Conservation (phyloP, 2,888 invertebrate genomes). For the Gastracanthus pulcherrimus region DNA sequence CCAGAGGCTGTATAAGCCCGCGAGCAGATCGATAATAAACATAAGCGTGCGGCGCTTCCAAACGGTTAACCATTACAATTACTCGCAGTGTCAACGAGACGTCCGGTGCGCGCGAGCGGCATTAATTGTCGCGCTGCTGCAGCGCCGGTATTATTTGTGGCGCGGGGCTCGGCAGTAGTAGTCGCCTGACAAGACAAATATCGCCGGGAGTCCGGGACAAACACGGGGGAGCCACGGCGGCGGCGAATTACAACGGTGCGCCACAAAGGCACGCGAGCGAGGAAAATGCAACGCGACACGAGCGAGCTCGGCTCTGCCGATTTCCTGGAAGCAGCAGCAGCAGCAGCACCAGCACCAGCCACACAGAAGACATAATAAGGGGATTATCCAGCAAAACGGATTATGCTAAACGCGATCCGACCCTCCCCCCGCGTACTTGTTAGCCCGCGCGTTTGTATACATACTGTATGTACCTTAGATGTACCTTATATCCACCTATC, state of each 20-base stretch:
- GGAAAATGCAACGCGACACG: background rate
- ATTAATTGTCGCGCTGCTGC: constrained; percentile 29
- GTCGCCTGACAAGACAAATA: constrained; percentile 49
- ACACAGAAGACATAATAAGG: constrained; percentile 60
- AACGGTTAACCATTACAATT: constrained; percentile 43
- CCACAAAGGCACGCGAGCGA: background rate
- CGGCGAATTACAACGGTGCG: background rate
- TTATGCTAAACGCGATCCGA: constrained; percentile 56
- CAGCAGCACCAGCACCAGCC: background rate
- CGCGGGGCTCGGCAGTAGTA: background rate
- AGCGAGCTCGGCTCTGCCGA: constrained; percentile 40
- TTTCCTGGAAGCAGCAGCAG: background rate
- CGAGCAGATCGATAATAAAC: constrained; percentile 28
- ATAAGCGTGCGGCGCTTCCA: constrained; percentile 2
- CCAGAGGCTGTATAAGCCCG: too few species aligned
- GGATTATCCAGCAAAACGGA: constrained; percentile 61
- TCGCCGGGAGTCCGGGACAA: background rate
- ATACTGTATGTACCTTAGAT: too few species aligned
- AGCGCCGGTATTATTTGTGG: constrained; percentile 45
- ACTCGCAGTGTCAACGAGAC: constrained; percentile 39
- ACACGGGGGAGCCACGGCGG: constrained; percentile 47
- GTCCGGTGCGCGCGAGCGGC: constrained; percentile 11
- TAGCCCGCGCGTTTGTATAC: too few species aligned
- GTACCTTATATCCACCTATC: too few species aligned
- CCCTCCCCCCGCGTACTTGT: too few species aligned